Evolutionary conservation across 2,888 invertebrate genomes (phyloP).

Genomic region (Schizotus pectinicornis): DNA sequence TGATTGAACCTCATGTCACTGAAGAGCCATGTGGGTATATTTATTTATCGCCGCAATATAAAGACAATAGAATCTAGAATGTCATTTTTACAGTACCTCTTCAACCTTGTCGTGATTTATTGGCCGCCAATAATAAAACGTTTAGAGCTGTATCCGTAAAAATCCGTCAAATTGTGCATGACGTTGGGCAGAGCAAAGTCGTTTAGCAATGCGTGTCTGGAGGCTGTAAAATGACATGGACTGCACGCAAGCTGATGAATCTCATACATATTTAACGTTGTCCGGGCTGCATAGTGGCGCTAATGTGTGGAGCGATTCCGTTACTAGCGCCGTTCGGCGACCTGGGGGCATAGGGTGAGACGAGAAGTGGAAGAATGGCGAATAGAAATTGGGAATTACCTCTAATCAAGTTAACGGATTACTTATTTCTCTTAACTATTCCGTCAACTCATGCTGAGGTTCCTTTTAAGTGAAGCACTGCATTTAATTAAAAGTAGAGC

Average conservation of each 20-base stretch:
- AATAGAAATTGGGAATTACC: conserved; percentile 40
- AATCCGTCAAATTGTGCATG: no score
- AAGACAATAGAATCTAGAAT: conserved; percentile 12
- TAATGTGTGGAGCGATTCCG: conserved; percentile 38
- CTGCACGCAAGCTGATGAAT: conserved; percentile 33
- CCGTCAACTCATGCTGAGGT: neutral
- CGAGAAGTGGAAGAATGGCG: conserved; percentile 36
- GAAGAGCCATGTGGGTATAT: no score
- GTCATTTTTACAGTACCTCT: neutral
- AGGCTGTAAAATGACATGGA: conserved; percentile 38
- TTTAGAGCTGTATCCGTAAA: no score
- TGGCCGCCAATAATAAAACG: no score
- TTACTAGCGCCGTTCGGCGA: conserved; percentile 31
- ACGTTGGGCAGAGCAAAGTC: conserved; percentile 15
- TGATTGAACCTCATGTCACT: neutral
- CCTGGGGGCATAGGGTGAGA: conserved; percentile 31
- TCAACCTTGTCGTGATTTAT: no score
- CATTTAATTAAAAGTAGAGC: conserved; percentile 20
- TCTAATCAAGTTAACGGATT: conserved; percentile 38
- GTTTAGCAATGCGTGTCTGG: conserved; percentile 34
- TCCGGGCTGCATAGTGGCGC: conserved; percentile 31
- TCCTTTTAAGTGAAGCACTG: conserved; percentile 21
- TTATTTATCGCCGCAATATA: conserved; percentile 14
- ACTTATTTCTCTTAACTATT: conserved; percentile 16
- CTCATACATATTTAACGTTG: conserved; percentile 41